These are phyloP conservation scores for Pocillopora grandis DNA, from an alignment of 92 coral and sea anemone species.

Conservation along the genomic window DNA sequence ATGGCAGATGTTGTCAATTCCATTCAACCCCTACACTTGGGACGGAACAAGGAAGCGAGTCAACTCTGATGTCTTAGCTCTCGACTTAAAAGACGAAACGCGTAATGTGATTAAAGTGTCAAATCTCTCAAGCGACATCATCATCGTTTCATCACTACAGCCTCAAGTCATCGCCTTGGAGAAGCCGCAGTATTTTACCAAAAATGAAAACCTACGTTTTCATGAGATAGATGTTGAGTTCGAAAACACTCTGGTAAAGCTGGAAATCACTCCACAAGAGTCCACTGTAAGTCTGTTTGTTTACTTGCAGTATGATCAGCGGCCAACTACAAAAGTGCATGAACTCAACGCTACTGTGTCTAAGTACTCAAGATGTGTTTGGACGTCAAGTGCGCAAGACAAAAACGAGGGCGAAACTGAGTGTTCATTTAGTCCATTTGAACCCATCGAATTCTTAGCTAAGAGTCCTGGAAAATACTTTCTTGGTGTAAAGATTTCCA, in stretches of 20 bases:
- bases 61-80: slow-evolving; percentile 51
- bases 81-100: slow-evolving; percentile 41
- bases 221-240: slow-evolving; percentile 28
- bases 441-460: slow-evolving; percentile 14
- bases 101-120: slow-evolving; percentile 42
- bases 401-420: background rate
- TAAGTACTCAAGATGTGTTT: slow-evolving; percentile 17
- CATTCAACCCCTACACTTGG: slow-evolving; percentile 68
- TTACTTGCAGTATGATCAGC: slow-evolving; percentile 33
- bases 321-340: slow-evolving; percentile 48
- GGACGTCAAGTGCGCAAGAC: slow-evolving; percentile 12
- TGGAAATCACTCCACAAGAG: slow-evolving; percentile 28
- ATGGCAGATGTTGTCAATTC: slow-evolving; percentile 53
- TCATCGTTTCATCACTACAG: slow-evolving; percentile 47
- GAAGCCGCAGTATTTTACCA: slow-evolving; percentile 29
- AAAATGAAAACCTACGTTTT: slow-evolving; percentile 38
- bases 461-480: slow-evolving; percentile 35
- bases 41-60: slow-evolving; percentile 42
- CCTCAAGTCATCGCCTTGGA: slow-evolving; percentile 10
- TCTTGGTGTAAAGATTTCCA: slow-evolving; percentile 27
- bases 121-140: slow-evolving; percentile 46
- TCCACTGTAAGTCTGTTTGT: slow-evolving; percentile 10
- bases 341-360: slow-evolving; percentile 47
- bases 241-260: slow-evolving; percentile 37
- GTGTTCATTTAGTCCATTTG: background rate